These are phyloP conservation scores for Hermetia illucens DNA, from an alignment of 1,140 invertebrate genomes.

Conservation along the genomic window DNA sequence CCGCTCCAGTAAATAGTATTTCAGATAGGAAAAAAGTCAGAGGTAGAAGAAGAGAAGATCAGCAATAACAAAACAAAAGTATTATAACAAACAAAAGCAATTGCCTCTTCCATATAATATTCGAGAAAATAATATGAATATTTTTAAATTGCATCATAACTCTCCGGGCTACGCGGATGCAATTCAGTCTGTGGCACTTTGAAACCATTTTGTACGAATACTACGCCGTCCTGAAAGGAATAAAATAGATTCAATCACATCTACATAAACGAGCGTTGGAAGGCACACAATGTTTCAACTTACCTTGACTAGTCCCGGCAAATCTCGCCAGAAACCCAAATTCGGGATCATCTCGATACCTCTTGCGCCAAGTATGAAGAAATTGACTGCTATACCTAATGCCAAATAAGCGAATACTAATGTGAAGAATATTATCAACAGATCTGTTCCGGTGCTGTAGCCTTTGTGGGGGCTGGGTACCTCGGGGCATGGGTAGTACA, in stretches of 20 bases:
- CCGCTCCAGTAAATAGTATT: too few species aligned
- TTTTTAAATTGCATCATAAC: neutral
- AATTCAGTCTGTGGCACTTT: neutral
- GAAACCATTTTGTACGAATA: slow-evolving; percentile 6
- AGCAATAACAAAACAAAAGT: too few species aligned
- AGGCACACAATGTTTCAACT: neutral
- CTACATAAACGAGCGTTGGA: neutral
- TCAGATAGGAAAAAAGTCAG: too few species aligned
- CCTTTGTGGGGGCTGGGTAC: too few species aligned
- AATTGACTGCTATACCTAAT: slow-evolving; percentile 14
- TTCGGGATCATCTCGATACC: slow-evolving; percentile 25
- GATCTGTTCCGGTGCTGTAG: neutral
- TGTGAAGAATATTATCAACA: neutral
- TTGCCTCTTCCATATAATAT: too few species aligned
- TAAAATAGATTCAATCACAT: neutral
- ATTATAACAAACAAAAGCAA: too few species aligned
- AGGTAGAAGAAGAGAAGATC: too few species aligned
- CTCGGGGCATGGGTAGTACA: too few species aligned
- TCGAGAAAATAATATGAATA: too few species aligned
- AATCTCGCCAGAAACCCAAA: slow-evolving; percentile 24
- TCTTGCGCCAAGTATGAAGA: slow-evolving; percentile 22
- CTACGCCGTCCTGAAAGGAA: slow-evolving; percentile 6
- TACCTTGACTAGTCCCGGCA: slow-evolving; percentile 23
- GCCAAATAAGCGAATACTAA: neutral
- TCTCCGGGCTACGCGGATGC: neutral